phyloP scores from a whole-genome alignment of 2,113 vertebrate genomes.

The Tetraodon nigroviridis region DNA sequence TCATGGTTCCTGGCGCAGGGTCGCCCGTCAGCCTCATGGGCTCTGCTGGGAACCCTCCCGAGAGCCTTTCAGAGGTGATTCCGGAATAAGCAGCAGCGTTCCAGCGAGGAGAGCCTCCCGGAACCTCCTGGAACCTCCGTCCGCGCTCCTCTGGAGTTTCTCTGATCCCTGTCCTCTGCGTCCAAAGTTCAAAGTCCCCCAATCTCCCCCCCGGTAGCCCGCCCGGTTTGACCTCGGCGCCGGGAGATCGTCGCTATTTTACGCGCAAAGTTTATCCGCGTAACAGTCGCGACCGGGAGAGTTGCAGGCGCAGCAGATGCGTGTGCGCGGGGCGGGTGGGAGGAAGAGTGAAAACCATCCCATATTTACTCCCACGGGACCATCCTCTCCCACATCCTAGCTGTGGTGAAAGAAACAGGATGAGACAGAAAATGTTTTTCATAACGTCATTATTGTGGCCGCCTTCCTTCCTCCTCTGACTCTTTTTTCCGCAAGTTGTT shows the following conservation, averaged over 20 bases:
- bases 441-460: background rate
- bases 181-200: background rate
- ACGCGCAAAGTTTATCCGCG: background rate
- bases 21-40: conserved; percentile 72
- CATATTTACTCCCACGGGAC: conserved; percentile 36
- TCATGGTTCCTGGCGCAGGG: conserved; percentile 76
- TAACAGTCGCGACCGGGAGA: background rate
- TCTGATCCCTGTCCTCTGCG: background rate
- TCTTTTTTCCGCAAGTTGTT: too few relatives aligned
- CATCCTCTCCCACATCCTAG: background rate
- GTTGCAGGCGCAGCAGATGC: conserved; percentile 13
- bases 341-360: conserved; percentile 37
- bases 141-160: background rate
- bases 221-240: background rate
- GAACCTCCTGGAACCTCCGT: too few relatives aligned
- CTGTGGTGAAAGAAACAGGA: too few relatives aligned
- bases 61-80: conserved; percentile 2
- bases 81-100: background rate
- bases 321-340: conserved; percentile 1
- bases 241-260: background rate
- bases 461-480: background rate
- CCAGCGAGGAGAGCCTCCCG: too few relatives aligned
- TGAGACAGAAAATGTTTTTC: background rate
- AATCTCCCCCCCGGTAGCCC: conserved; percentile 1
- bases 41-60: conserved; percentile 10